Evolutionary conservation across 2,888 invertebrate species (phyloP), one percentile per base, ranked within the genome.

Genomic region (Diadegma fenestrale): DNA sequence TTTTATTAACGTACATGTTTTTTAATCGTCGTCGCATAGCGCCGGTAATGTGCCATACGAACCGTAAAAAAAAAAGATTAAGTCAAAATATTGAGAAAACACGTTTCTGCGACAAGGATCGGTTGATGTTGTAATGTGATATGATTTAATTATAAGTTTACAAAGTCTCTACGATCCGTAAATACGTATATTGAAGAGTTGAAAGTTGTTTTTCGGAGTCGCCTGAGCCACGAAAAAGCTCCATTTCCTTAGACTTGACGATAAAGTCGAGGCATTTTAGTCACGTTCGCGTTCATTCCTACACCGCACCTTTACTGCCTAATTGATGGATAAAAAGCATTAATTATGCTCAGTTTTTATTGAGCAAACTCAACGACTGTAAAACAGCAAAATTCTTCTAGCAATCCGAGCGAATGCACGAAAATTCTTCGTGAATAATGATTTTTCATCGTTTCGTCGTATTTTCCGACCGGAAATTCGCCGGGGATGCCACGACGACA

Each of bases 1-100:
- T 51, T 76, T 66, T 41, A 54, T 12, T 22, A 45, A 63, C 30
- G 26, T 41, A 75, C 19, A 64, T 77, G 68, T 71, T 61, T 82
- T n/a, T 82, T 22, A n/a, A 73, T 77, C 19, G 64, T 68, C 54
- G 51, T 80, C 12, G 26, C 6, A 77, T 19, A 71, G 69, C 64
- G 80, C 76, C 82, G 66, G 66, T 48, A 30, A 83, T 54, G 80
- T 85, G 85, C 85, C 85, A 85, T 85, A 76, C 48, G 78, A 75
- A 63, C 30, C 19, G 45, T 45, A 1, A 75, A 26, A 61, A 58
- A 61, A 19, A 22, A n/a, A 12, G 14, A 63, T n/a, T n/a, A 30
- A n/a, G 14, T 26, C 10, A 26, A 26, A 14, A 26, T 12, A 58
- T 58, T 26, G 26, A 26, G 14, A 1, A 58, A 58, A 58, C 37